Evolutionary conservation across 2,888 invertebrate species (phyloP).

Genomic region (Caenorhabditis wallacei): DNA sequence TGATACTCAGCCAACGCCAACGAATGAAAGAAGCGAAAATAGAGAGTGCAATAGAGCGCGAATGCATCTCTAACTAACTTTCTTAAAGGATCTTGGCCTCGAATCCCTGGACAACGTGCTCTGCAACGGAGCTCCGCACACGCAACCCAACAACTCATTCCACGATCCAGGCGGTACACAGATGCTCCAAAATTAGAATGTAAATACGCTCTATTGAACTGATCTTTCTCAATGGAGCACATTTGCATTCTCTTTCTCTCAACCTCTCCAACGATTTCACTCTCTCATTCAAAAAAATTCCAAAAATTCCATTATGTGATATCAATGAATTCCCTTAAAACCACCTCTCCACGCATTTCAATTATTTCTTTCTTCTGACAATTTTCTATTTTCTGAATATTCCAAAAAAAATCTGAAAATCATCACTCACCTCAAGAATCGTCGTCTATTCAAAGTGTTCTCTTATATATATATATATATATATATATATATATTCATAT

Average conservation of each 20-base stretch:
- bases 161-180: conserved; percentile 57
- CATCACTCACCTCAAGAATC: not conserved
- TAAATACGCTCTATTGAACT: conserved; percentile 11
- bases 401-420: conserved; percentile 1
- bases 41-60: too few species aligned
- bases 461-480: not conserved
- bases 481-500: not conserved
- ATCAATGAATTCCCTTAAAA: not conserved
- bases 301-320: conserved; percentile 28
- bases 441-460: too few species aligned
- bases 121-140: conserved; percentile 31
- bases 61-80: too few species aligned
- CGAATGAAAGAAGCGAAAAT: too few species aligned
- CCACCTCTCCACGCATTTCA: conserved; percentile 20
- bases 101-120: conserved; percentile 36
- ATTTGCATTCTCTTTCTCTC: conserved; percentile 1
- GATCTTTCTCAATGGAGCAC: conserved; percentile 1
- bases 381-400: not conserved
- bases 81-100: conserved; percentile 33
- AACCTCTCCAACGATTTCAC: too few species aligned
- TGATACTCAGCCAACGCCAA: too few species aligned
- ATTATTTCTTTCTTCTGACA: not conserved
- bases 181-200: conserved; percentile 55
- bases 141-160: conserved; percentile 31
- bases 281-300: not conserved